phyloP scores from a whole-genome alignment of 2,113 vertebrate species.

The Oreochromis tanganicae region DNA sequence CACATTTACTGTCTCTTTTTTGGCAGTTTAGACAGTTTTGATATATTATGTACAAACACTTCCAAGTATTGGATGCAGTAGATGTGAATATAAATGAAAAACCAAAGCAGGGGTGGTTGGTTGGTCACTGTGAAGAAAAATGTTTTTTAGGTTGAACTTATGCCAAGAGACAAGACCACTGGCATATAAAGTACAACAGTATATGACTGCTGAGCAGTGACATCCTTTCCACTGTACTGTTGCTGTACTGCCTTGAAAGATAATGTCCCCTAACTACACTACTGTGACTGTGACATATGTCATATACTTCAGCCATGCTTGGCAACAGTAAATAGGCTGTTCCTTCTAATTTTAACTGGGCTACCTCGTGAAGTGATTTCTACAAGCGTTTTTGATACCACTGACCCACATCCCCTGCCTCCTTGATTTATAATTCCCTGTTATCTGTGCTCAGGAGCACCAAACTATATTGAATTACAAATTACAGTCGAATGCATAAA shows the following conservation, averaged over 20 bases:
- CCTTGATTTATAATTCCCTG: slow-evolving; percentile 39
- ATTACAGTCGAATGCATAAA: neutral
- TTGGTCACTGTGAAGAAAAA: slow-evolving; percentile 32
- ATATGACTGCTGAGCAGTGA: neutral
- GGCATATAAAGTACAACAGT: slow-evolving; percentile 15
- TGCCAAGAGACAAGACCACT: slow-evolving; percentile 30
- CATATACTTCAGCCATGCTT: neutral
- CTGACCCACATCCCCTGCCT: slow-evolving; percentile 35
- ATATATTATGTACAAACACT: slow-evolving; percentile 22
- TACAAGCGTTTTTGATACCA: slow-evolving; percentile 13
- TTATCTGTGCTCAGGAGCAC: slow-evolving; percentile 29
- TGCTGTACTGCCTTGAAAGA: neutral
- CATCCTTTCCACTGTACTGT: neutral
- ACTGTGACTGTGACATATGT: neutral
- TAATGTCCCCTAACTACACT: neutral
- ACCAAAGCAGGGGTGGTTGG: slow-evolving; percentile 14
- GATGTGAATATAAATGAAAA: slow-evolving; percentile 48
- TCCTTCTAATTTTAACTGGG: neutral
- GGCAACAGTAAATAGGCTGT: neutral
- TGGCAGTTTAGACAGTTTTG: neutral
- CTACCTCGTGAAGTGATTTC: slow-evolving; percentile 5
- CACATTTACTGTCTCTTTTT: neutral
- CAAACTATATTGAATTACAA: slow-evolving; percentile 7
- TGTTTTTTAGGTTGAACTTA: slow-evolving; percentile 18
- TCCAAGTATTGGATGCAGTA: slow-evolving; percentile 1